Percentiles rank a stretch among this genome's conserved stretches.
Conservation (phyloP, 30 jellyfish, hydroid and myxozoan species). For the Phacellophora camtschatica region DNA sequence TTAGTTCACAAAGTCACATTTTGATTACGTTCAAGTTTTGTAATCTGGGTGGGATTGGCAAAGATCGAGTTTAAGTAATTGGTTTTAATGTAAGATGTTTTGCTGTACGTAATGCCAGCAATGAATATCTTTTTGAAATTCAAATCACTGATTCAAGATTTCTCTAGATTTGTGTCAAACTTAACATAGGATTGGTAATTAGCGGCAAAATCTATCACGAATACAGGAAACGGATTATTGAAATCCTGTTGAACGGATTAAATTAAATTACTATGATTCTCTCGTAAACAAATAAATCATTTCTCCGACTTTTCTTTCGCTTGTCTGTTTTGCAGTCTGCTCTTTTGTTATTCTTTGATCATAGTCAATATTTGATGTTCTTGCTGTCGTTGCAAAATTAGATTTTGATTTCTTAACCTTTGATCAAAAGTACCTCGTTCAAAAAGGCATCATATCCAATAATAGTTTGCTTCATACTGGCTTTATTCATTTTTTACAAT, state of each 20-base stretch:
- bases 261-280: background rate
- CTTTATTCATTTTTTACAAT: no score
- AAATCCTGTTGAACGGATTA: constrained; percentile 8
- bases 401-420: no score
- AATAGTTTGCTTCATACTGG: no score
- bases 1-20: background rate
- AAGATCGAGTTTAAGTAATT: background rate
- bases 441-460: no score
- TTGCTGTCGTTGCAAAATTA: no score
- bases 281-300: background rate
- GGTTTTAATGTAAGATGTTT: constrained; percentile 3
- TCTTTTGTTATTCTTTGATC: no score
- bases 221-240: constrained; percentile 19
- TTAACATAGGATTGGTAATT: constrained; percentile 11
- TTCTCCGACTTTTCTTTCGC: background rate
- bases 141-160: constrained; percentile 10
- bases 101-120: background rate
- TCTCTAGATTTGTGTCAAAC: constrained; percentile 38
- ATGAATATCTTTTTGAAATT: background rate
- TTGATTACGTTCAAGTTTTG: background rate
- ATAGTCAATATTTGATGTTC: no score
- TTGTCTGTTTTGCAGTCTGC: no score
- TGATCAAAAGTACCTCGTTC: no score
- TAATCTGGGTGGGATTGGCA: background rate
- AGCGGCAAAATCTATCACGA: constrained; percentile 15